Percentiles rank a stretch among this genome's conserved stretches.
These are phyloP conservation scores for Margaritifera margaritifera DNA, from an alignment of 2,888 invertebrate species.

Conservation along the genomic window DNA sequence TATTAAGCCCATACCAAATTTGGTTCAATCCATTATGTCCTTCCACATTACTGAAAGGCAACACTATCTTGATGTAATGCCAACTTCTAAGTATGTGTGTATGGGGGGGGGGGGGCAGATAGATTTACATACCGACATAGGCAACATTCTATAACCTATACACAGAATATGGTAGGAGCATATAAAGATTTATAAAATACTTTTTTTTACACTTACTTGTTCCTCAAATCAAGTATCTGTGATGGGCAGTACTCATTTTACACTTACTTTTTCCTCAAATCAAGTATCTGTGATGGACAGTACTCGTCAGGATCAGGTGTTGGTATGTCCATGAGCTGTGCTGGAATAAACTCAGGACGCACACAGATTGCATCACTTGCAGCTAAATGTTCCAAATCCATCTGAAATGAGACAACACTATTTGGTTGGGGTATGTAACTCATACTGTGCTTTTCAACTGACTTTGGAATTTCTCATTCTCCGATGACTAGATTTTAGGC, in stretches of 20 bases:
- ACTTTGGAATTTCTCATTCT: not conserved
- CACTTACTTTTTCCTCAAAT: constrained; percentile 51
- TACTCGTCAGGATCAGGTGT: constrained; percentile 46
- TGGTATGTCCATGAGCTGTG: constrained; percentile 75
- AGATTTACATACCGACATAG: too few relatives aligned
- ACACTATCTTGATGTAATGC: too few relatives aligned
- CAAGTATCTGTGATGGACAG: constrained; percentile 53
- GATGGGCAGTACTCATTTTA: constrained; percentile 43
- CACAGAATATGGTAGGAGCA: too few relatives aligned
- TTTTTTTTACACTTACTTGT: constrained; percentile 49
- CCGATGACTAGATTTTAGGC: not conserved
- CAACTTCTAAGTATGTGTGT: too few relatives aligned
- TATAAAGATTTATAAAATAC: too few relatives aligned
- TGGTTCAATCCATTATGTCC: too few relatives aligned
- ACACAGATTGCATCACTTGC: constrained; percentile 78
- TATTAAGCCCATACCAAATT: too few relatives aligned
- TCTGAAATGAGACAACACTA: constrained; percentile 28
- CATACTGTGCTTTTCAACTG: not conserved
- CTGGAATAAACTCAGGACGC: constrained; percentile 79
- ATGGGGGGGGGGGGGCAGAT: too few relatives aligned
- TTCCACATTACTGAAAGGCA: too few relatives aligned
- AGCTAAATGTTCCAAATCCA: constrained; percentile 78
- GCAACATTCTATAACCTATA: too few relatives aligned
- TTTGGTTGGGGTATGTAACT: not conserved
- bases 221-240: constrained; percentile 48